Evolutionary conservation across 1,140 invertebrate genomes (phyloP).

Genomic region (Agrypnia vestita): DNA sequence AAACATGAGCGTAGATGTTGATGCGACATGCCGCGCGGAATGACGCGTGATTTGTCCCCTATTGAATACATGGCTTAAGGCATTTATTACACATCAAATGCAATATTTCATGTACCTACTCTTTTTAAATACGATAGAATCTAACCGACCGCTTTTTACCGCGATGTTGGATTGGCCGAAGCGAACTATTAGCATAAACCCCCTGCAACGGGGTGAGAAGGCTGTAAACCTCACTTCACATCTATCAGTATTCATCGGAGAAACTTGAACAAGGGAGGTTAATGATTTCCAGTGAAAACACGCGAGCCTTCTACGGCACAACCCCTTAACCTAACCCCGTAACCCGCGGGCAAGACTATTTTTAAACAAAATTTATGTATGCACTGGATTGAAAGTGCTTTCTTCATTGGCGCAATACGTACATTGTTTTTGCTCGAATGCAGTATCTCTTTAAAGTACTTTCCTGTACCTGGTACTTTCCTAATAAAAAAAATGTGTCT

Average conservation of each 20-base stretch:
- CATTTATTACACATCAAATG: neutral
- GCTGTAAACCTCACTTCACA: conserved; percentile 7
- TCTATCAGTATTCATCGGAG: conserved; percentile 13
- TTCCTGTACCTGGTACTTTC: too few relatives aligned
- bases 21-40: too few relatives aligned
- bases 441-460: too few relatives aligned
- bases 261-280: conserved; percentile 29
- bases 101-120: neutral
- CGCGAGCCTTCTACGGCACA: neutral
- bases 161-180: conserved; percentile 7
- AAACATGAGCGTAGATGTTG: too few relatives aligned
- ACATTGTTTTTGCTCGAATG: too few relatives aligned
- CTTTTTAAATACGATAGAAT: conserved; percentile 3
- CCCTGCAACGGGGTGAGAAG: neutral
- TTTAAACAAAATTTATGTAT: too few relatives aligned
- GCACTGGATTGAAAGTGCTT: too few relatives aligned
- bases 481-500: too few relatives aligned
- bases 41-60: too few relatives aligned
- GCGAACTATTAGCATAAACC: conserved; percentile 6
- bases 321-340: conserved; percentile 3
- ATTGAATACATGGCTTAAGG: too few relatives aligned
- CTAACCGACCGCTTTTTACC: conserved; percentile 1
- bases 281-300: neutral
- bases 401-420: too few relatives aligned
- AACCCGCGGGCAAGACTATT: neutral